Evolutionary conservation across 2,113 vertebrate genomes (phyloP).

Genomic region (Oryctolagus cuniculus): mOryCun1.1 NC_091438.1:83719001-83719500

Average conservation of each 20-base stretch:
- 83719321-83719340: constrained; percentile 25
- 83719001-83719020: not conserved
- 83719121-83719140: not conserved
- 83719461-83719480: constrained; percentile 16
- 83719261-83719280: constrained; percentile 3
- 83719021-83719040: not conserved
- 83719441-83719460: not conserved
- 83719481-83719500: constrained; percentile 41
- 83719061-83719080: not conserved
- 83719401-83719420: not conserved
- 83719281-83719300: not conserved
- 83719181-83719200: constrained; percentile 26
- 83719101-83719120: not conserved
- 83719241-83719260: not conserved
- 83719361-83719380: constrained; percentile 40
- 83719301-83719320: not conserved
- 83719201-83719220: not conserved
- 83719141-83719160: not conserved
- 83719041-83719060: not conserved
- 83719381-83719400: constrained; percentile 37
- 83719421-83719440: not conserved
- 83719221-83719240: not conserved
- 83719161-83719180: constrained; percentile 19
- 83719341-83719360: constrained; percentile 15
- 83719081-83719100: not conserved